Evolutionary conservation across 92 coral and sea anemone genomes (phyloP), one percentile per base, ranked within the genome.

Genomic region (Pocillopora grandis): DNA sequence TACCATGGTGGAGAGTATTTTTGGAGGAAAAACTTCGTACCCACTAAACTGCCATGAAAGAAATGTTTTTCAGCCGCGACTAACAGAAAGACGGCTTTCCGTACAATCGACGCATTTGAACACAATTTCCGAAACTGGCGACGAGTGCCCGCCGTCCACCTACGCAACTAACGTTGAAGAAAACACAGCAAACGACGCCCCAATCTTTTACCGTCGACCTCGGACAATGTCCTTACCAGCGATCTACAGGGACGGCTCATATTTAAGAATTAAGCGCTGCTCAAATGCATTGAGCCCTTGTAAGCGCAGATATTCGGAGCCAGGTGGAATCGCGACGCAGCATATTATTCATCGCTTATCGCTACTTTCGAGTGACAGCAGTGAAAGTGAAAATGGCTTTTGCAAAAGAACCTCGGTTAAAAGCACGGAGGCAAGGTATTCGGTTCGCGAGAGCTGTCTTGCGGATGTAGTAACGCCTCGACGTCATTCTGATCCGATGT

Each of bases 241-340:
- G 33, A 87, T 93, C 56, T 93, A 93, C 76, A 82, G 97, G 66
- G 97, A 93, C 79, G 97, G 97, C 70, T 90, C 94, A 49, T 93
- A 93, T 77, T 75, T 93, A 55, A 88, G 91, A 72, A 82, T 93
- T 35, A 90, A 84, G 58, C 72, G 86, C 37, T 37, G 82, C 15
- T 78, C 74, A 9, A 82, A 63, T 31, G 67, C 85, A 71, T 59
- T 80, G 49, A 23, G 68, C 17, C 76, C 79, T 48, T 65, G 63
- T 65, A 64, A 66, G 73, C 86, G 86, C 63, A 86, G 92, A 80
- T 89, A 83, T 75, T 89, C 92, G 49, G 92, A 86, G 27, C 92
- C 92, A 84, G 76, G 89, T 85, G 67, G 78, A 20, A 74, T 83
- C 1, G 61, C 86, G 21, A 62, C 80, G 58, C 71, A 81, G 13